Conservation (phyloP, 1,140 invertebrate species). For the Penaeus indicus region DNA sequence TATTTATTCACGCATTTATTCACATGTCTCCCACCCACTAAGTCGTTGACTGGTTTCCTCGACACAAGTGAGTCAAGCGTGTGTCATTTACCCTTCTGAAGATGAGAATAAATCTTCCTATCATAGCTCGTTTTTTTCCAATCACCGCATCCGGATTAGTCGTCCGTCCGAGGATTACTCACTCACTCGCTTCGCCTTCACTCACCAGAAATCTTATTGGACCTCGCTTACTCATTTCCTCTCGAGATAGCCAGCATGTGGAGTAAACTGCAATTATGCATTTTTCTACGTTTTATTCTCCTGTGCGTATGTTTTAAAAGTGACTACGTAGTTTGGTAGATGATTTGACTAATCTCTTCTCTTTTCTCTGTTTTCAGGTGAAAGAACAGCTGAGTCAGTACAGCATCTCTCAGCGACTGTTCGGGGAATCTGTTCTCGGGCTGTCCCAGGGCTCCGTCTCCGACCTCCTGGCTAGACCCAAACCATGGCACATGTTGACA, state of each 20-base stretch:
- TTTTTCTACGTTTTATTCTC: neutral
- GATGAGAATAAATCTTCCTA: too few species aligned
- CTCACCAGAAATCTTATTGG: neutral
- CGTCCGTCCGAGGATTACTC: too few species aligned
- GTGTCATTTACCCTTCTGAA: too few species aligned
- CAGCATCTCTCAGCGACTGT: conserved; percentile 97
- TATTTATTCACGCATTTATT: too few species aligned
- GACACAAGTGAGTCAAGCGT: too few species aligned
- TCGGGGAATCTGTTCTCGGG: conserved; percentile 97
- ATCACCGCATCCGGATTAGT: too few species aligned
- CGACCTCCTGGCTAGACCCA: conserved; percentile 92
- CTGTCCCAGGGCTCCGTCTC: conserved; percentile 96
- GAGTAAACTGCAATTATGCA: too few species aligned
- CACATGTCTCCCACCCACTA: too few species aligned
- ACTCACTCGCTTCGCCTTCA: too few species aligned
- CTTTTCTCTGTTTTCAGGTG: conserved; percentile 73
- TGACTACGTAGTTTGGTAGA: neutral
- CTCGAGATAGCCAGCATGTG: neutral
- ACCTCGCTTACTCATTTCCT: conserved; percentile 14
- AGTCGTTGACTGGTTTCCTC: too few species aligned
- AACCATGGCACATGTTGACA: conserved; percentile 97
- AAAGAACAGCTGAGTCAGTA: conserved; percentile 98
- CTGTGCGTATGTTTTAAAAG: neutral
- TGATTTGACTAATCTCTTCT: neutral
- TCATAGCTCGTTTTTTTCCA: too few species aligned